Evolutionary conservation across 2,797 vertebrate genomes (phyloP), one percentile per base, ranked within the genome.

Genomic region (Takifugu ocellatus): DNA sequence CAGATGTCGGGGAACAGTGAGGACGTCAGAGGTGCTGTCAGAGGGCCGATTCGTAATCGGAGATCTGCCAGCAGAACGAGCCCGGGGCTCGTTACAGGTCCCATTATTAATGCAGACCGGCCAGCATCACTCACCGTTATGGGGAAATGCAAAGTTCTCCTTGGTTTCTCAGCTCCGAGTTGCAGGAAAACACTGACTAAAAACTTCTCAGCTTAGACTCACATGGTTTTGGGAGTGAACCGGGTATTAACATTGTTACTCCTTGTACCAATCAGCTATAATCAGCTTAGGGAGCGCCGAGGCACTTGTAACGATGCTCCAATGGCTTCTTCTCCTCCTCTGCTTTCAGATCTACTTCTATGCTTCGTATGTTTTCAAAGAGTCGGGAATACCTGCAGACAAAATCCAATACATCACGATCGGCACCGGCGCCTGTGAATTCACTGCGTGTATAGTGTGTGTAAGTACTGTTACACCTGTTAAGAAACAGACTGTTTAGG

Each of bases 341-440:
- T 47, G 29, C 27, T 66, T 78, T 56, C 78, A 96, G 94, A 94
- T 95, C 84, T 96, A 96, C 81, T 95, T 92, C 84, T 97, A 96
- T 72, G 92, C 93, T 52, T 91, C 86, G 0, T 95, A 93, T 48
- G 84, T 98, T 43, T 96, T 98, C 75, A 84, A 87, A 83, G 91
- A 92, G 75, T 93, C 93, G 0, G 93, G 94, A 25, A 85, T 97
- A 62, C 81, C 93, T 2, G 53, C 54, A 5, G 90, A 91, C 9
- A 89, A 80, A 68, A 89, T 94, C 75, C 94, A 92, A n/a, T 95
- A 96, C 15, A 59, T 89, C 51, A 89, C 94, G 42, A 89, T 95
- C 3, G 92, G 94, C 58, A 96, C 94, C 0, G 94, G 95, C 11
- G 82, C 89, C 67, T 97, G 94, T 71, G 94, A 98, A 83, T 92